These are phyloP conservation scores for Trichogramma pretiosum DNA, from an alignment of 1,140 invertebrate species.

Conservation along the genomic window DNA sequence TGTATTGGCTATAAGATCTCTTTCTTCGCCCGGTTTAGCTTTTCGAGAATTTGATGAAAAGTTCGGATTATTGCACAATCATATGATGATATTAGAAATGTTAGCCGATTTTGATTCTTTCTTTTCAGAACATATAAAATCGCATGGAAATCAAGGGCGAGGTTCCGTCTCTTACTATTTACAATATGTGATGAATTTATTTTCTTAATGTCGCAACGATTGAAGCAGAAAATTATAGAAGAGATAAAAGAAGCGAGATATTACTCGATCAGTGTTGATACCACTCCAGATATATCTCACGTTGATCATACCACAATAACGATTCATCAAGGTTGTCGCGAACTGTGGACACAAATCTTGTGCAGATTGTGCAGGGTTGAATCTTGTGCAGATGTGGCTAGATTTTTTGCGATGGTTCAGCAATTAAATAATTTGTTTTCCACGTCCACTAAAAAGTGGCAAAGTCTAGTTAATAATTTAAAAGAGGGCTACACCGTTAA, in stretches of 20 bases:
- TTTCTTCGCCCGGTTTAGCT: constrained; percentile 19
- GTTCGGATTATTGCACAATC: constrained; percentile 20
- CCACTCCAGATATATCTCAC: constrained; percentile 24
- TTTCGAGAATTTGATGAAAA: constrained; percentile 22
- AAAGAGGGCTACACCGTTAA: constrained; percentile 1
- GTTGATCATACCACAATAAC: constrained; percentile 19
- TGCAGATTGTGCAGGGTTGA: constrained; percentile 11
- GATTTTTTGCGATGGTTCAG: constrained; percentile 10
- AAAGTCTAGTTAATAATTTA: not conserved
- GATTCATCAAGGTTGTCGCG: constrained; percentile 12
- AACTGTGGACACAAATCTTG: constrained; percentile 7
- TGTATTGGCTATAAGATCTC: no score
- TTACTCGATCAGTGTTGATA: constrained; percentile 26
- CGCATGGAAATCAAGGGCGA: constrained; percentile 17
- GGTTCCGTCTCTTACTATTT: constrained; percentile 21
- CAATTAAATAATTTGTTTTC: constrained; percentile 11
- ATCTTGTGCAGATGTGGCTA: constrained; percentile 2
- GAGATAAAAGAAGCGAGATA: constrained; percentile 22
- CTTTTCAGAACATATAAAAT: constrained; percentile 20
- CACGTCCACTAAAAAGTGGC: constrained; percentile 9
- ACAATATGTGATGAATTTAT: constrained; percentile 25
- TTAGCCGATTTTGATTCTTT: constrained; percentile 23
- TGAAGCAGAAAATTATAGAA: constrained; percentile 14
- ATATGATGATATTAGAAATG: constrained; percentile 22
- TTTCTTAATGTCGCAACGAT: constrained; percentile 19